A percentile compares a stretch with the other conserved stretches of the same genome.
Conservation (phyloP, 2,888 invertebrate species). For the Acholoe squamosa region DNA sequence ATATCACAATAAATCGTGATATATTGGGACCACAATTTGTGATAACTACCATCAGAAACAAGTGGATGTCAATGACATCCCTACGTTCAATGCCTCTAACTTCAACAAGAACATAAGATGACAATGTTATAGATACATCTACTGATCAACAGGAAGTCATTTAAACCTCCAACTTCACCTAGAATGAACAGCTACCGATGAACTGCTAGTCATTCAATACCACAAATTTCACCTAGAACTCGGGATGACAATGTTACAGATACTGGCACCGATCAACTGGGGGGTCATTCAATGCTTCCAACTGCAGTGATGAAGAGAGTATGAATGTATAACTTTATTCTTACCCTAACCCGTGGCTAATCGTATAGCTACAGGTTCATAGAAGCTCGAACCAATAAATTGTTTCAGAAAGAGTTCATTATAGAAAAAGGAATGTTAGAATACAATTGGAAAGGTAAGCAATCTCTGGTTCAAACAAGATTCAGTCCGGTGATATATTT, state of each 20-base stretch:
- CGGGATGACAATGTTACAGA: neutral
- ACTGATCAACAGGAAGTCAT: conserved; percentile 71
- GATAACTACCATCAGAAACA: too few species aligned
- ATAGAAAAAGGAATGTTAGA: neutral
- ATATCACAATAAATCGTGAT: too few species aligned
- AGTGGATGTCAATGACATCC: too few species aligned
- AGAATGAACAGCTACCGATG: neutral
- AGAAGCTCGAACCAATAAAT: too few species aligned
- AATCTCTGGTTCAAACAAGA: neutral
- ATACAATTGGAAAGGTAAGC: neutral
- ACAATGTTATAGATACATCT: too few species aligned
- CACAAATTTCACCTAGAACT: neutral
- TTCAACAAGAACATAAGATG: too few species aligned
- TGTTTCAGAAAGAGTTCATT: neutral
- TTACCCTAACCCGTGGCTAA: neutral
- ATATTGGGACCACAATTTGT: too few species aligned
- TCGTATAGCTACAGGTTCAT: too few species aligned
- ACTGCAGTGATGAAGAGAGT: too few species aligned
- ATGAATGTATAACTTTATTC: too few species aligned
- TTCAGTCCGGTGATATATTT: neutral
- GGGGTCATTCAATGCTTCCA: neutral
- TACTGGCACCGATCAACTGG: neutral
- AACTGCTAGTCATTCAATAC: neutral
- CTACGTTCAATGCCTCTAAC: too few species aligned
- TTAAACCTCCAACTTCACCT: conserved; percentile 71